Base-by-base conservation (phyloP, 2,113 vertebrate genomes). In the Xyrauchen texanus region DNA sequence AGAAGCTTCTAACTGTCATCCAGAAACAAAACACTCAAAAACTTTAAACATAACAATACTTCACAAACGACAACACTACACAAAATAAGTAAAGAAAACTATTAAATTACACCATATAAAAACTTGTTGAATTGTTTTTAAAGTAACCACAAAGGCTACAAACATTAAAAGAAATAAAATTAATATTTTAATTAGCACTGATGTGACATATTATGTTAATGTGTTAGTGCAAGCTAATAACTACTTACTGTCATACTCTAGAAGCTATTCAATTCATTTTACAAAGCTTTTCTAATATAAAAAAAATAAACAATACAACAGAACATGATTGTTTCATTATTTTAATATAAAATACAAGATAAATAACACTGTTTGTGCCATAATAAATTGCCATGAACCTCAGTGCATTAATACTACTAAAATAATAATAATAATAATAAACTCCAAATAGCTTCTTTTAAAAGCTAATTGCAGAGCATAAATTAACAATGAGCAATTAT, bases 181-280 rank as follows among this genome's bases (percentile, higher is more conserved):
- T 88, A 67, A 84, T 89, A 13, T 72, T 80, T 80, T 90, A 90
- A 91, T 91, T 90, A 90, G 21, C 21, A 34, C 21, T 34, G 21
- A 34, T 34, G 21, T 3, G 21, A 34, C 21, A 34, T n/a, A n/a
- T 34, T 34, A 34, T 34, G 1, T 88, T 91, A 92, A 91, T 87
- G 89, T 91, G 84, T 84, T 87, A 84, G 80, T 52, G 55, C 86
- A 67, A 55, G 47, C 80, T 77, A 81, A 87, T 84, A 82, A 83
- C 83, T 75, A 67, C 61, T 45, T 9, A 5, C 70, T 79, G 64
- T 84, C 77, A 81, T 81, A 72, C 79, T 86, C 69, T 55, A 83
- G 80, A 80, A 79, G 85, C 79, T 88, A 86, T 89, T 87, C 81
- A 73, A 58, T 73, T 81, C n/a, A 65, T 60, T 82, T 88, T 85